Evolutionary conservation across 2,888 invertebrate species (phyloP).

Genomic region (Arenicola marina): DNA sequence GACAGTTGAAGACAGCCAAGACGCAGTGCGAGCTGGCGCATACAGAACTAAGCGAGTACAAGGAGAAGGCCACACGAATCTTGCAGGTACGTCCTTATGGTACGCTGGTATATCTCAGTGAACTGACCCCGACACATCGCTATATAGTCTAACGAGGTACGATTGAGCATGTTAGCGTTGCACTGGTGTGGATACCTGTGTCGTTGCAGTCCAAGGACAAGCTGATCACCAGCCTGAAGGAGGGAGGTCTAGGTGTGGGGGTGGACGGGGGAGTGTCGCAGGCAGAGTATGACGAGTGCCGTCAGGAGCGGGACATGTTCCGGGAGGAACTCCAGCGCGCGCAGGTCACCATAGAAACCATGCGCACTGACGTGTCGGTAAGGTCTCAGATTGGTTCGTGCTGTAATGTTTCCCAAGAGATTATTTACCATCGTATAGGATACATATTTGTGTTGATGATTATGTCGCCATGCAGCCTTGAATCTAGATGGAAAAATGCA

Average conservation of each 20-base stretch:
- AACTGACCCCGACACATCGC: too few species aligned
- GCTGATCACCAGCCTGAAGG: slow-evolving; percentile 56
- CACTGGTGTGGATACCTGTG: too few species aligned
- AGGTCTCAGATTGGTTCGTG: too few species aligned
- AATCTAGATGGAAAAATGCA: too few species aligned
- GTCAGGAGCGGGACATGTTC: slow-evolving; percentile 67
- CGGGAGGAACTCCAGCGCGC: slow-evolving; percentile 68
- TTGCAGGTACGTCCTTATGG: slow-evolving; percentile 65
- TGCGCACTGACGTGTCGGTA: slow-evolving; percentile 64
- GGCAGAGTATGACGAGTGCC: slow-evolving; percentile 68
- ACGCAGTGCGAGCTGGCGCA: slow-evolving; percentile 59
- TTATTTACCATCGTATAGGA: too few species aligned
- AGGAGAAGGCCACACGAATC: slow-evolving; percentile 77
- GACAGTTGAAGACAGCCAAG: slow-evolving; percentile 60
- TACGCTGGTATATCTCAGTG: neutral
- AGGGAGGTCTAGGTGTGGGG: slow-evolving; percentile 35
- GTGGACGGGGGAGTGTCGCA: slow-evolving; percentile 42
- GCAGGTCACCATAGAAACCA: slow-evolving; percentile 61
- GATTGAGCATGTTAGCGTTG: too few species aligned
- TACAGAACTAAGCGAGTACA: slow-evolving; percentile 75
- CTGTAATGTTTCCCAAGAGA: too few species aligned
- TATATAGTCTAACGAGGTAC: too few species aligned
- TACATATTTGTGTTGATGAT: too few species aligned
- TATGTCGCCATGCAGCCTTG: too few species aligned
- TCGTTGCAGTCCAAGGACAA: slow-evolving; percentile 71